phyloP scores from a whole-genome alignment of 2,888 invertebrate species.

The Eledona agricola region DNA sequence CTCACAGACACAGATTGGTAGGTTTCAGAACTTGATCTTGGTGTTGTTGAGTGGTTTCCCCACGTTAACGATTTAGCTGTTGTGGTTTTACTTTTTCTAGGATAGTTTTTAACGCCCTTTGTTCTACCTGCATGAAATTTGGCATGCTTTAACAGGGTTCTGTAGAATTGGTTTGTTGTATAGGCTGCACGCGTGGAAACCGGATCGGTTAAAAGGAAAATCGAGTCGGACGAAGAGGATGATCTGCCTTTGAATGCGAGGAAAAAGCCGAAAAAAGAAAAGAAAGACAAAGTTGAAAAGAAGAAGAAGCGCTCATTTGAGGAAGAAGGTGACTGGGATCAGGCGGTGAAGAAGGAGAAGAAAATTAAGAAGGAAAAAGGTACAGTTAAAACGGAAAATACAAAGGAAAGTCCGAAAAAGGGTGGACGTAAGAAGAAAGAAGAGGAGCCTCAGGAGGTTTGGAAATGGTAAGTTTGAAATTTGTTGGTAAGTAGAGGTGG shows the following conservation, averaged over 20 bases:
- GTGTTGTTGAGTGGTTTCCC: conserved; percentile 29
- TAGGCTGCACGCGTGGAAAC: conserved; percentile 50
- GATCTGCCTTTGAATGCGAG: conserved; percentile 73
- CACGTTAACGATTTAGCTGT: conserved; percentile 10
- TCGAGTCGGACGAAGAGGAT: conserved; percentile 68
- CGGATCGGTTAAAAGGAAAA: conserved; percentile 62
- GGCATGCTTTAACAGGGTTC: not conserved
- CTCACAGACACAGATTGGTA: conserved; percentile 50
- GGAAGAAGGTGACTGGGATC: conserved; percentile 69
- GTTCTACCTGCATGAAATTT: conserved; percentile 9
- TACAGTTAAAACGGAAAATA: conserved; percentile 45
- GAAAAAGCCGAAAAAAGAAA: conserved; percentile 73
- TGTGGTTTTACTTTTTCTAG: conserved; percentile 11
- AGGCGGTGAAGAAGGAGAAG: conserved; percentile 69
- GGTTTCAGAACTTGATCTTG: conserved; percentile 36
- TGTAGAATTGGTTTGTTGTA: conserved; percentile 21
- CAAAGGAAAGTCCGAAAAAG: conserved; percentile 64
- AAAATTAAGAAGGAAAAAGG: conserved; percentile 44
- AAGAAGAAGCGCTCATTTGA: conserved; percentile 62
- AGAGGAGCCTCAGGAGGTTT: conserved; percentile 84
- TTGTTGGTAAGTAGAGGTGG: conserved; percentile 5
- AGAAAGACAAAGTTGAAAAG: conserved; percentile 65
- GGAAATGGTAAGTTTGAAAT: conserved; percentile 81
- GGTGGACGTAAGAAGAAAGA: conserved; percentile 79
- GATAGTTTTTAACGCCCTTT: conserved; percentile 15